Evolutionary conservation across 2,113 vertebrate genomes (phyloP), one percentile per base, ranked within the genome.

Genomic region (Pteropus alecto): DNA sequence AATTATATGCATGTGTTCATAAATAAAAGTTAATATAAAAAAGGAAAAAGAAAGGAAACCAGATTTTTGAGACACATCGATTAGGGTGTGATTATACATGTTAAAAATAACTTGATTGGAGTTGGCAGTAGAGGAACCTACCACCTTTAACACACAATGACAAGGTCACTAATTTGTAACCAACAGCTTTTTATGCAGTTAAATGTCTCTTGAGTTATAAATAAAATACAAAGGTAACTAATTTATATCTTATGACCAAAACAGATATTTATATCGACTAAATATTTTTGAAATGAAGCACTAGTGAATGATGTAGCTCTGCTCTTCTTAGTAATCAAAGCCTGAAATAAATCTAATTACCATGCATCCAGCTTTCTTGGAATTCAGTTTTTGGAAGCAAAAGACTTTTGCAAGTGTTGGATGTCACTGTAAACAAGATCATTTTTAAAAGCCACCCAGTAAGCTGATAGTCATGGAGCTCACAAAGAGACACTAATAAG

Each of bases 21-120:
- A 96, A 96, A 94, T 95, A 97, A 95, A 96, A 97, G 77, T 93
- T 63, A 65, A 93, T 82, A 82, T 86, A 19, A 73, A 67, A 73
- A 90, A 77, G 63, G 48, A 22, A 60, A 89, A 94, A 84, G 58
- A 82, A 94, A 91, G 58, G 43, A 94, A 95, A 79, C 56, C 76
- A 96, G 79, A 95, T 94, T 96, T 95, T 88, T 13, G 77, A 94
- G 94, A 90, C 54, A 91, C 60, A 94, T 93, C 90, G 82, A 77
- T 90, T 76, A 88, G 65, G 71, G n/a, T 65, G 9, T 24, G 67
- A 87, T 61, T 60, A 81, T 21, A 78, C 48, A 78, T n/a, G 67
- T 61, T 79, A 87, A 93, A 92, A 87, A 84, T 81, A 51, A 70
- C 14, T 24, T 78, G 93, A 96, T 51, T 77, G 48, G 60, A 77